A percentile compares a stretch with the other conserved stretches of the same genome.
Conservation (phyloP, 2,113 vertebrate species). For the Dasyornis broadbenti region DNA sequence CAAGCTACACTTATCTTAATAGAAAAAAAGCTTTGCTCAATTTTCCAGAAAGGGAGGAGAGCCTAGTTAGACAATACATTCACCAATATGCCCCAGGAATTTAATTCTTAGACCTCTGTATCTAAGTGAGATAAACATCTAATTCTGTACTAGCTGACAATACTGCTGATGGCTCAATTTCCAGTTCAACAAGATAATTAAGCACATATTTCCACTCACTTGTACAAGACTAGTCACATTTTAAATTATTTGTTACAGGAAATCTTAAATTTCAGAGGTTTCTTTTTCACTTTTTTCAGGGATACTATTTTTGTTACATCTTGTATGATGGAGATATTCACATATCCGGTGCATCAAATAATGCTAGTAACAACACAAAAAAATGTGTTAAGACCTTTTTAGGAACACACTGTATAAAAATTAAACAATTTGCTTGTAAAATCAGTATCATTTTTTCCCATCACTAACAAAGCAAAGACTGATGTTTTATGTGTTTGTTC, state of each 20-base stretch:
- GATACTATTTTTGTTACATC: neutral
- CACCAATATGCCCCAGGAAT: neutral
- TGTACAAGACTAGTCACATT: neutral
- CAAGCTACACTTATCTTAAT: neutral
- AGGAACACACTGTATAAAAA: neutral
- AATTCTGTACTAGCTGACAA: neutral
- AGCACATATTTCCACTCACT: neutral
- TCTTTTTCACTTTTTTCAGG: neutral
- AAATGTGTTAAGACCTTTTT: neutral
- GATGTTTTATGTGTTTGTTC: neutral
- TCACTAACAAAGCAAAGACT: neutral
- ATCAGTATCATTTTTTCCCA: neutral
- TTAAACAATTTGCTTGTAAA: neutral
- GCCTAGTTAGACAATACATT: neutral
- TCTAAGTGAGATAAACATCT: neutral
- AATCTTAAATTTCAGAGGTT: neutral
- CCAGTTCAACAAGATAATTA: neutral
- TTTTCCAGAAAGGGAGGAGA: neutral
- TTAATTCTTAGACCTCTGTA: neutral
- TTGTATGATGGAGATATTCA: neutral
- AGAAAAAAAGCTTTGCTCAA: neutral
- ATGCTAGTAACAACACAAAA: neutral
- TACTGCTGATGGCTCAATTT: neutral
- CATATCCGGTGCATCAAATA: neutral
- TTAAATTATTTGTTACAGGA: neutral